Evolutionary conservation across 2,797 vertebrate species (phyloP), one percentile per base, ranked within the genome.

Genomic region (Platalea minor): DNA sequence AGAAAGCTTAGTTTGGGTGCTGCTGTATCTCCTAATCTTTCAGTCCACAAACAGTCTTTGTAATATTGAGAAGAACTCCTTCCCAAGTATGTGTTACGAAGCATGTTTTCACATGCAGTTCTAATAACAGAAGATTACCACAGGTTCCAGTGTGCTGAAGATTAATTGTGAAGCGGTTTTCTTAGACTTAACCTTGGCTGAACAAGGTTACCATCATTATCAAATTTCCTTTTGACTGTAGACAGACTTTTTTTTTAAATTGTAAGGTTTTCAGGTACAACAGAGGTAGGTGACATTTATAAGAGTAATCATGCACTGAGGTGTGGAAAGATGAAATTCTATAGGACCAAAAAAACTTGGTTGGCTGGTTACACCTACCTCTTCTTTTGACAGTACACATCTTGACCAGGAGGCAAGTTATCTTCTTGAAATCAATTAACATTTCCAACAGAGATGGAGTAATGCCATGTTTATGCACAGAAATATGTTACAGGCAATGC

Each of bases 401-500:
- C 74, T 94, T 96, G 96, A 96, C 94, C 93, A 70, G 90, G 83
- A 95, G 88, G 80, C 88, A 93, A 94, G 64, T 67, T 89, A 61
- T 87, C 68, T 85, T 95, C 84, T 89, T 85, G 86, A 94, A 96
- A 95, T 96, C 93, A 95, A 88, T 96, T 97, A 93, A 93, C 96
- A 95, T 96, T 97, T 96, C 50, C 90, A 95, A 53, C 15, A 92
- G 84, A 85, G 88, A 89, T 65, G 85, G 88, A 96, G 90, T 91
- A 94, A 79, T 95, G 86, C 68, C 60, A 91, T 95, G 84, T 94
- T 95, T 95, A 89, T 95, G 88, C 88, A 85, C 94, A 89, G 67
- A 89, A 95, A 85, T 88, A 86, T 90, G 88, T 95, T 96, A 53
- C 86, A 93, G 75, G 94, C 94, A 89, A 21, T 93, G 88, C 96